phyloP scores from a whole-genome alignment of 2,888 invertebrate species.

The Lycocerus yunnanus region DNA sequence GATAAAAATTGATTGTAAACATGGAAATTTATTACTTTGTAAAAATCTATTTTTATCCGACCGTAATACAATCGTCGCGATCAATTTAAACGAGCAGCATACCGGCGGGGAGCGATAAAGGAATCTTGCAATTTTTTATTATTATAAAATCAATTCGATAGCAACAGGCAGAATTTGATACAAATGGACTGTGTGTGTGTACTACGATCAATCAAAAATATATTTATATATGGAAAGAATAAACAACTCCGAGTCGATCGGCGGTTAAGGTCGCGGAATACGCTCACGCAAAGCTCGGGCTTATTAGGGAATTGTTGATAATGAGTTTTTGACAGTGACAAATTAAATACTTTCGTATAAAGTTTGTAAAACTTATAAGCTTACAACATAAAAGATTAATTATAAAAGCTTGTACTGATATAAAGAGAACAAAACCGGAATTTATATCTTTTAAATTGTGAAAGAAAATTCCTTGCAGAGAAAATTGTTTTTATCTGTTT shows the following conservation, averaged over 20 bases:
- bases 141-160: not conserved
- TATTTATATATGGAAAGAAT: not conserved
- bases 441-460: slow-evolving; percentile 4
- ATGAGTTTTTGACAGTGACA: slow-evolving; percentile 3
- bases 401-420: not conserved
- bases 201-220: not conserved
- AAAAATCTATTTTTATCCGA: not conserved
- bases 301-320: not conserved
- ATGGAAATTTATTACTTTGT: not conserved
- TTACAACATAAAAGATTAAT: slow-evolving; percentile 1
- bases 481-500: not conserved
- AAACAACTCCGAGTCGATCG: not conserved
- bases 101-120: not conserved
- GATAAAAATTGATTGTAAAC: not conserved
- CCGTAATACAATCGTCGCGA: not conserved
- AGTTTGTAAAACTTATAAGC: not conserved
- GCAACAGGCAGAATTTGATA: not conserved
- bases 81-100: not conserved
- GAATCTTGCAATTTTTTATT: not conserved
- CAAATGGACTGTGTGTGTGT: not conserved
- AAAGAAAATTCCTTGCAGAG: not conserved
- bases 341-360: slow-evolving; percentile 8
- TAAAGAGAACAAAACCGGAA: not conserved
- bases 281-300: slow-evolving; percentile 11
- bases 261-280: slow-evolving; percentile 6